Evolutionary conservation across 2,888 invertebrate genomes (phyloP).

Genomic region (Pandemis corylana): DNA sequence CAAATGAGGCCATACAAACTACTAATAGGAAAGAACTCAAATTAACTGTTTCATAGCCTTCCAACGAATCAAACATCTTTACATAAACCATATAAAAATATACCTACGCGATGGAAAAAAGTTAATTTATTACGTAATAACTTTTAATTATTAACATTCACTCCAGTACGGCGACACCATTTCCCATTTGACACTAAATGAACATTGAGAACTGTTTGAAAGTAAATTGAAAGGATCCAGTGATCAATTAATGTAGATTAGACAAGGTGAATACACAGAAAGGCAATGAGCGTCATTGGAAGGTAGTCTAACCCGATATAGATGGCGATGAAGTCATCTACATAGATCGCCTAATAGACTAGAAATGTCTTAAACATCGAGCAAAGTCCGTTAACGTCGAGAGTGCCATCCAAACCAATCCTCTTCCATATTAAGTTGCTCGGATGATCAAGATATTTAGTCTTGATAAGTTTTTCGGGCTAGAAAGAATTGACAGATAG

Average conservation of each 20-base stretch:
- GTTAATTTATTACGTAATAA: too few species aligned
- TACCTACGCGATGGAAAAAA: too few species aligned
- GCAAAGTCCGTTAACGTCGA: background rate
- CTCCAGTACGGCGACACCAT: too few species aligned
- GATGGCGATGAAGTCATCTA: slow-evolving; percentile 42
- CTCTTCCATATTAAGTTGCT: background rate
- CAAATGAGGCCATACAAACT: too few species aligned
- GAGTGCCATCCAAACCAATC: background rate
- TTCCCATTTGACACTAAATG: background rate
- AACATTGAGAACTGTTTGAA: slow-evolving; percentile 41
- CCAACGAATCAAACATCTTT: too few species aligned
- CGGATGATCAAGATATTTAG: background rate
- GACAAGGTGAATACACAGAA: slow-evolving; percentile 65
- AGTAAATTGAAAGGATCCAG: slow-evolving; percentile 42
- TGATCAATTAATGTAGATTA: slow-evolving; percentile 8
- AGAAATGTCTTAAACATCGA: background rate
- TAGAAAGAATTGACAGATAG: slow-evolving; percentile 43
- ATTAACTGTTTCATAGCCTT: too few species aligned
- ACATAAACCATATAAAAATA: too few species aligned
- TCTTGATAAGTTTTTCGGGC: background rate
- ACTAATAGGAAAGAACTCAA: too few species aligned
- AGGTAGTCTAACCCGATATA: slow-evolving; percentile 44
- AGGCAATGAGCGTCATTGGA: slow-evolving; percentile 71
- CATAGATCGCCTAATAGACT: background rate
- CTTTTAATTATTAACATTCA: too few species aligned